Evolutionary conservation across 1,140 invertebrate species (phyloP).

Genomic region (Drosophila navojoa): DNA sequence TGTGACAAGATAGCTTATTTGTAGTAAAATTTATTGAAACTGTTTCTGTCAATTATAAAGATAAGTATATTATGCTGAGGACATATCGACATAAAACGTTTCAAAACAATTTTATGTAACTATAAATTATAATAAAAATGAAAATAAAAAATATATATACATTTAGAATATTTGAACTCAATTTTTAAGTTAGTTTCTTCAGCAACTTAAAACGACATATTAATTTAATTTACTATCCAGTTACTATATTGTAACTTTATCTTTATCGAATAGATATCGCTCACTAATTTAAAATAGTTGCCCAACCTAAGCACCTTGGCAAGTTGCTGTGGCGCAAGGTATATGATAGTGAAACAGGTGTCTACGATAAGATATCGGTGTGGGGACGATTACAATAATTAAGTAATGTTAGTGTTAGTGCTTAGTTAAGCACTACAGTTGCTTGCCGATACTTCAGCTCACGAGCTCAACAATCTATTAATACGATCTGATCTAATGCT

Average conservation of each 20-base stretch:
- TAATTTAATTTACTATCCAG: not conserved
- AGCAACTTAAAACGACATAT: not conserved
- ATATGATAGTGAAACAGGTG: conserved; percentile 21
- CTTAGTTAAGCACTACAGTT: not conserved
- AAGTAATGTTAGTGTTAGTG: conserved; percentile 11
- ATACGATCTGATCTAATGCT: conserved; percentile 17
- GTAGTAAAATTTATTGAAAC: not conserved
- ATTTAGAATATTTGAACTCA: too few species aligned
- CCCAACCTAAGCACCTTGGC: conserved; percentile 23
- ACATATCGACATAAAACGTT: too few species aligned
- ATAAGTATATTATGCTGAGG: not conserved
- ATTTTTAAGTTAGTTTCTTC: too few species aligned
- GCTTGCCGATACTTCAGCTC: conserved; percentile 1
- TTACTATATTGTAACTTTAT: not conserved
- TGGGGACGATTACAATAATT: conserved; percentile 2
- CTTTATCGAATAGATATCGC: conserved; percentile 9
- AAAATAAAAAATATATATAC: too few species aligned
- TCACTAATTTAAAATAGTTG: conserved; percentile 1
- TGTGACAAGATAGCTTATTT: not conserved
- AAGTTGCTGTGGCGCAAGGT: conserved; percentile 6
- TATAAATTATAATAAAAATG: too few species aligned
- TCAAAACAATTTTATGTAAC: too few species aligned
- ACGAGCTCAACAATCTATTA: conserved; percentile 1
- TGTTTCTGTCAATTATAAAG: not conserved
- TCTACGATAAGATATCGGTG: conserved; percentile 30